Percentiles rank a stretch among this genome's conserved stretches.
Conservation (phyloP, 2,797 vertebrate species). For the Leuciscus waleckii region DNA sequence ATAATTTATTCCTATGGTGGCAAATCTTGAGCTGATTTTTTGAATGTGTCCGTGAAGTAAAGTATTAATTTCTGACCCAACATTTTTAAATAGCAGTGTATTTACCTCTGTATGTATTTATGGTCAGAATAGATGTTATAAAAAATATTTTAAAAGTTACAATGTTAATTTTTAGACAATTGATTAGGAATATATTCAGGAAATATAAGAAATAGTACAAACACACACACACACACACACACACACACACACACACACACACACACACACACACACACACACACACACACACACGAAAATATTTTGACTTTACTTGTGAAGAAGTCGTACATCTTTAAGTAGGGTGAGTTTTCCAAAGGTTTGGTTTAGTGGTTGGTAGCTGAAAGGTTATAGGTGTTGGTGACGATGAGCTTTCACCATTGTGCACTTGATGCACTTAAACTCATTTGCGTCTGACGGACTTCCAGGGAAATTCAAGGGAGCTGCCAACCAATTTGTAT, state of each 20-base stretch:
- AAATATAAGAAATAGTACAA: neutral
- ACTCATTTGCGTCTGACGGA: neutral
- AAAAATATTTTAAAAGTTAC: neutral
- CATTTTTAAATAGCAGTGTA: neutral
- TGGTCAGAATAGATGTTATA: neutral
- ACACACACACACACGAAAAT: neutral
- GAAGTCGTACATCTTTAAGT: neutral
- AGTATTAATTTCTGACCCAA: neutral
- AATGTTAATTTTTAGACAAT: neutral
- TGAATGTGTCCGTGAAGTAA: neutral
- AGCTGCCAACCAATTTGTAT: neutral
- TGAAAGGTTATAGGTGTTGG: neutral
- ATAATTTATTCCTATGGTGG: neutral
- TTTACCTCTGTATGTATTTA: no score
- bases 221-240: rapidly evolving
- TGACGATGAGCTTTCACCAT: neutral
- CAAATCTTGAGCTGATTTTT: neutral
- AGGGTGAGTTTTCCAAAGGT: neutral
- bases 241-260: rapidly evolving
- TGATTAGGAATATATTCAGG: neutral
- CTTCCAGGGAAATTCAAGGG: slow-evolving; percentile 20
- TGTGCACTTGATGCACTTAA: neutral
- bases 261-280: no score
- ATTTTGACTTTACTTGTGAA: neutral
- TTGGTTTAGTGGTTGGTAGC: neutral